Percentiles rank a stretch among this genome's conserved stretches.
These are phyloP conservation scores for Cassiopea xamachana DNA, from an alignment of 30 jellyfish, hydroid and myxozoan genomes.

Conservation along the genomic window DNA sequence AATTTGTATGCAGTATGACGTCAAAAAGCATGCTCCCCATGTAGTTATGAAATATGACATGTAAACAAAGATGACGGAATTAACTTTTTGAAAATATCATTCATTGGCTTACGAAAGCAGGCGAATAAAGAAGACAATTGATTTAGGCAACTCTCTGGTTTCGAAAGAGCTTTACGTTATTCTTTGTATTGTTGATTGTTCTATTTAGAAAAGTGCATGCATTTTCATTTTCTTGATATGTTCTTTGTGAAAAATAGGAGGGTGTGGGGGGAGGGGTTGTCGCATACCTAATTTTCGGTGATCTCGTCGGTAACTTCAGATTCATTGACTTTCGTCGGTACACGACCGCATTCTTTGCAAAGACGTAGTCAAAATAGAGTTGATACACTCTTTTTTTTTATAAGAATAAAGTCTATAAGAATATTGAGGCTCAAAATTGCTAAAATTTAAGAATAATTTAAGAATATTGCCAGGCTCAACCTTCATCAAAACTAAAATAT, in stretches of 20 bases:
- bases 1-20: too few species aligned
- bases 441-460: too few species aligned
- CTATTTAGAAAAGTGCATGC: not conserved
- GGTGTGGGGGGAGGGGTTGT: too few species aligned
- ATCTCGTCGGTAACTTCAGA: too few species aligned
- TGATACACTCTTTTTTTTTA: too few species aligned
- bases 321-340: too few species aligned
- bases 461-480: too few species aligned
- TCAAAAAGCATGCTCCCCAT: not conserved
- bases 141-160: not conserved
- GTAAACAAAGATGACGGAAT: not conserved
- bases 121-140: not conserved
- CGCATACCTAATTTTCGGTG: too few species aligned
- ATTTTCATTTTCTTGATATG: not conserved
- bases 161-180: not conserved
- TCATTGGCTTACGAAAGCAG: not conserved
- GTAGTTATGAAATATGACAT: not conserved
- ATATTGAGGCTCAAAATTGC: too few species aligned
- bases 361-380: not conserved
- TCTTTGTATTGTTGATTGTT: not conserved
- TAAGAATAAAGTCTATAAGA: too few species aligned
- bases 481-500: too few species aligned
- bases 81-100: not conserved
- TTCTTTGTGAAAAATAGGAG: not conserved
- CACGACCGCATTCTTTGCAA: not conserved